Evolutionary conservation across 2,797 vertebrate species (phyloP).

Genomic region (Ptychobarbus kaznakovi): DNA sequence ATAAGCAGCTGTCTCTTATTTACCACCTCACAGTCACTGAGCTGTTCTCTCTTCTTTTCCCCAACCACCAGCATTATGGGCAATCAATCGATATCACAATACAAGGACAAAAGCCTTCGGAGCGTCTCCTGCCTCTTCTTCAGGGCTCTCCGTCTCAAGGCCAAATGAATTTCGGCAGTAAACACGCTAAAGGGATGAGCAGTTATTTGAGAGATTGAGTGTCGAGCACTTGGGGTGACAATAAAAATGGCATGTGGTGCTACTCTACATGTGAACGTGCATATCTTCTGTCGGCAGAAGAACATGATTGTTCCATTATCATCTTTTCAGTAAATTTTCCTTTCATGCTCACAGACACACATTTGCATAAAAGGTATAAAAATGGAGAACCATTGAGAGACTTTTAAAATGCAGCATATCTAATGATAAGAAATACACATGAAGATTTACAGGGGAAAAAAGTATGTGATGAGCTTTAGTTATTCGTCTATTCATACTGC

Average conservation of each 20-base stretch:
- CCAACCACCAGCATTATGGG: constrained; percentile 28
- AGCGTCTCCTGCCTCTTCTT: constrained; percentile 35
- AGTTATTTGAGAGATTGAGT: constrained; percentile 43
- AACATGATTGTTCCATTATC: constrained; percentile 31
- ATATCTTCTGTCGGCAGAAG: constrained; percentile 23
- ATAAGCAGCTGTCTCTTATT: constrained; percentile 47
- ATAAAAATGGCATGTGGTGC: constrained; percentile 33
- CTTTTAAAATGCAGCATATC: constrained; percentile 6
- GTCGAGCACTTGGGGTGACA: constrained; percentile 6
- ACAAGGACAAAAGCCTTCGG: constrained; percentile 53
- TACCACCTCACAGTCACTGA: constrained; percentile 40
- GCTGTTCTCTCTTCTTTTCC: constrained; percentile 28
- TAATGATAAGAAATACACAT: neutral
- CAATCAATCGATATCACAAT: constrained; percentile 55
- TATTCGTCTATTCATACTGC: neutral
- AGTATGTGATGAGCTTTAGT: neutral
- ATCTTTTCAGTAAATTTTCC: neutral
- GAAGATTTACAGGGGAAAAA: neutral
- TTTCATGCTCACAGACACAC: neutral
- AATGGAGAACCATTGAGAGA: constrained; percentile 1
- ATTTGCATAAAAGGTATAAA: constrained; percentile 29
- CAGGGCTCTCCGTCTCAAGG: constrained; percentile 40
- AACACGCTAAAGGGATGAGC: constrained; percentile 37
- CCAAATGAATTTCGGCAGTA: constrained; percentile 51
- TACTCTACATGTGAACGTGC: constrained; percentile 18